Base-by-base conservation (phyloP, 2,797 vertebrate species). In the Morus bassanus region DNA sequence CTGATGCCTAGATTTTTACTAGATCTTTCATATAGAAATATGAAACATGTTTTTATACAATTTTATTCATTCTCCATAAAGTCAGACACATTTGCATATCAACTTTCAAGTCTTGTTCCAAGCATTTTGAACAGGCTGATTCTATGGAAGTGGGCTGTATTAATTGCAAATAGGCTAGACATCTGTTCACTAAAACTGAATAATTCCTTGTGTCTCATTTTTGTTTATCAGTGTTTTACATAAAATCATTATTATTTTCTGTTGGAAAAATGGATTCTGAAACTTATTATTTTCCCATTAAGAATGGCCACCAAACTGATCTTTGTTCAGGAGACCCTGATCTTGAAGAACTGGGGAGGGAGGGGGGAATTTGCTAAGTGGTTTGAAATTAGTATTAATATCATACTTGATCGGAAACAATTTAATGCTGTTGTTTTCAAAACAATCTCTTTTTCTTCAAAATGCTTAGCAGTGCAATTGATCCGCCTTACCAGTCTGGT, bases 91-190 rank as follows among this genome's bases (percentile, higher is more conserved):
- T 97, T 97, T 97, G 96, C 93, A 93, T 97, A 91, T 97, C 95
- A 96, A 94, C 95, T 97, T 98, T 97, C 94, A 96, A 96, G 92
- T 97, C 91, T 96, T 91, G 95, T 97, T 97, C 95, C 95, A 95
- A 23, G 96, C 97, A 96, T 95, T 97, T 97, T 96, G 94, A 98
- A 85, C 90, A 97, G 94, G 87, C 94, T 96, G 96, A 93, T 93
- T 96, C 89, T 97, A 89, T 97, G 95, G 95, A 97, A 97, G 95
- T 96, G 96, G 94, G 97, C 95, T 96, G 92, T 96, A 98, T 98
- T 98, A 98, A 97, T 94, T 97, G 95, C 97, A 97, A 85, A 96
- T 79, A 96, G 94, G 64, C 91, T 88, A 96, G 97, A 97, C 97
- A 97, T 98, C 97, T 98, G 97, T 96, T 98, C 94, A 5, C 90